These are phyloP conservation scores for Ophthalmolycus amberensis DNA, from an alignment of 2,113 vertebrate genomes.

Conservation along the genomic window DNA sequence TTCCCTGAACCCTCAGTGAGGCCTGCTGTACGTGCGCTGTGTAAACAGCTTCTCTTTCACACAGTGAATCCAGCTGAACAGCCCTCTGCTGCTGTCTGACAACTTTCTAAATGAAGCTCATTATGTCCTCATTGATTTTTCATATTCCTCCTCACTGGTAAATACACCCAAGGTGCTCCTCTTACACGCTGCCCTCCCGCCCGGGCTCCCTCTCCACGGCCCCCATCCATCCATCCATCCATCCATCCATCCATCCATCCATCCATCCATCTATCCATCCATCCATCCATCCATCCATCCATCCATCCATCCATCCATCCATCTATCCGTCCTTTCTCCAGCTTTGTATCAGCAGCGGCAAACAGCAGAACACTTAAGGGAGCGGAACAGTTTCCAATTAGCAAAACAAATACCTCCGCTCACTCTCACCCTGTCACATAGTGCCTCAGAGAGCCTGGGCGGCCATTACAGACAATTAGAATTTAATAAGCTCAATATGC, in stretches of 20 bases:
- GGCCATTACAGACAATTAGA: conserved; percentile 79
- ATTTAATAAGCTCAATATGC: conserved; percentile 83
- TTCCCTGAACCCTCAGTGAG: conserved; percentile 11
- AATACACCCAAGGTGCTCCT: conserved; percentile 80
- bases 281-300: too few relatives aligned
- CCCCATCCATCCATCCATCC: conserved; percentile 59
- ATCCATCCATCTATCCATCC: too few relatives aligned
- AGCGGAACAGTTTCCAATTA: conserved; percentile 81
- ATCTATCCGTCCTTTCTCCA: conserved; percentile 42
- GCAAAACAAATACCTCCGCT: conserved; percentile 80
- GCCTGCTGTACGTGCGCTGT: conserved; percentile 24
- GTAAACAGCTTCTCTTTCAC: conserved; percentile 65
- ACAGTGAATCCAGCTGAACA: conserved; percentile 64
- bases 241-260: too few relatives aligned
- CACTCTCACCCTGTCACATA: conserved; percentile 69
- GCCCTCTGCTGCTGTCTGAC: conserved; percentile 65
- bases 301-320: too few relatives aligned
- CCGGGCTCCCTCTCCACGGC: conserved; percentile 8
- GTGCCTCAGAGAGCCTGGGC: conserved; percentile 70
- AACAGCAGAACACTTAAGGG: conserved; percentile 73
- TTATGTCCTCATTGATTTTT: conserved; percentile 83
- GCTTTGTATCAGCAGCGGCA: conserved; percentile 61
- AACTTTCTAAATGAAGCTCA: conserved; percentile 82
- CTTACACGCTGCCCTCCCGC: conserved; percentile 53
- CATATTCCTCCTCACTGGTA: conserved; percentile 78